Conservation (phyloP, 92 coral and sea anemone genomes). For the Montipora capitata region DNA sequence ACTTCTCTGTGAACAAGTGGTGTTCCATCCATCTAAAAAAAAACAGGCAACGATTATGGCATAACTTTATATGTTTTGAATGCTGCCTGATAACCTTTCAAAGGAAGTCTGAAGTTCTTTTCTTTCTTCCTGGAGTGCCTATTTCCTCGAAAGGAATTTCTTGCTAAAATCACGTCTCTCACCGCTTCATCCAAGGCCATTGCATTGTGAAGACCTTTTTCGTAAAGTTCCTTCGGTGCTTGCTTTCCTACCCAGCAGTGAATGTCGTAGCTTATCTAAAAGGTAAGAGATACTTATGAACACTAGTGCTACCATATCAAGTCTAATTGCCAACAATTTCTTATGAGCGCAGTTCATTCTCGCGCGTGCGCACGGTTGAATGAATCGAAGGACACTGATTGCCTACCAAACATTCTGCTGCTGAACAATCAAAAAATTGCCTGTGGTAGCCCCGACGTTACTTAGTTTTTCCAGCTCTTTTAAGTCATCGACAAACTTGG, state of each 20-base stretch:
- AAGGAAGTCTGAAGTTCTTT: background rate
- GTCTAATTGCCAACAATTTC: no score
- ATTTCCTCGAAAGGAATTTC: background rate
- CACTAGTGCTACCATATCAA: no score
- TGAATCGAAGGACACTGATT: no score
- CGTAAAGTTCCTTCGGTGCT: slow-evolving; percentile 7
- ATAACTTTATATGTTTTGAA: no score
- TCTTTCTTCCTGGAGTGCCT: background rate
- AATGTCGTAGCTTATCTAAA: slow-evolving; percentile 36
- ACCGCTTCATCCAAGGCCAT: slow-evolving; percentile 44
- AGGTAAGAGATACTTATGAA: background rate
- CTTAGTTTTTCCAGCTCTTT: no score
- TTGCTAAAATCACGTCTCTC: background rate
- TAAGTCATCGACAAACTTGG: no score
- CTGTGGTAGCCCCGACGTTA: no score
- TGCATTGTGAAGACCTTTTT: slow-evolving; percentile 28
- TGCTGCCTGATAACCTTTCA: background rate
- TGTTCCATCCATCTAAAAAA: slow-evolving; percentile 27
- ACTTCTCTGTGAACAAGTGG: slow-evolving; percentile 55
- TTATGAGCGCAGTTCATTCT: background rate
- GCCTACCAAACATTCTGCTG: no score
- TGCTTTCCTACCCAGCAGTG: slow-evolving; percentile 52
- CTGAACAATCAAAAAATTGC: no score
- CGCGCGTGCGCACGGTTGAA: no score
- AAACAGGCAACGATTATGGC: background rate